These are phyloP conservation scores for Agelas oroides DNA, from an alignment of 37 sponge, comb jelly and placozoan genomes.

Conservation along the genomic window DNA sequence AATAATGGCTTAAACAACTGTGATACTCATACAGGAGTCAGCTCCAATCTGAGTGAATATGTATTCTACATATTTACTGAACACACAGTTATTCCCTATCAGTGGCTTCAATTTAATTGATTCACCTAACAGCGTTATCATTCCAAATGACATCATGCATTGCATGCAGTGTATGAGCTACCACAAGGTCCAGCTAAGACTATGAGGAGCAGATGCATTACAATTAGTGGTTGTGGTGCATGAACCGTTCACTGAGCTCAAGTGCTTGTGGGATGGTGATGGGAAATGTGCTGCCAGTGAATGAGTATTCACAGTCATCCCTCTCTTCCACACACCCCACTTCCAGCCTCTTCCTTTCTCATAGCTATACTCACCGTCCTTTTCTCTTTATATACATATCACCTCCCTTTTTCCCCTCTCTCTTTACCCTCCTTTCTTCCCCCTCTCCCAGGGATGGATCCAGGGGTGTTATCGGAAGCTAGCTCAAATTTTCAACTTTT, in stretches of 20 bases:
- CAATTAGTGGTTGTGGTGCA: conserved; percentile 19
- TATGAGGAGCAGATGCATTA: conserved; percentile 22
- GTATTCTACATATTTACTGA: not conserved
- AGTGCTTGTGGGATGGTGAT: conserved; percentile 27
- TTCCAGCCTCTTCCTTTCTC: too few relatives aligned
- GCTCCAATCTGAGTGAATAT: conserved; percentile 23
- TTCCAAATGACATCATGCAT: not conserved
- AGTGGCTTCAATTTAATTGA: conserved; percentile 28
- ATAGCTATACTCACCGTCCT: too few relatives aligned
- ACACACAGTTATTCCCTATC: not conserved
- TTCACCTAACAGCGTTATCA: too few relatives aligned
- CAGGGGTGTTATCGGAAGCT: too few relatives aligned
- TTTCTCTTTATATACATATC: too few relatives aligned
- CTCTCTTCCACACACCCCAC: too few relatives aligned
- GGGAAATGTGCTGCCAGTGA: conserved; percentile 40
- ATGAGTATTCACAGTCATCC: conserved; percentile 50
- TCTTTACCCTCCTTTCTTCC: too few relatives aligned
- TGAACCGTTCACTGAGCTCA: not conserved
- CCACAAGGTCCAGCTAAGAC: not conserved
- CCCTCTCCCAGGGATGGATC: too few relatives aligned
- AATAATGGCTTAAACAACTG: not conserved
- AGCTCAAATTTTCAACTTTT: too few relatives aligned
- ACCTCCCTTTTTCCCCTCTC: too few relatives aligned
- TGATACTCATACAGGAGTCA: not conserved
- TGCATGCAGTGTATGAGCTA: not conserved